Base-by-base conservation (phyloP, 2,113 vertebrate genomes). In the Chionodraco myersi region DNA sequence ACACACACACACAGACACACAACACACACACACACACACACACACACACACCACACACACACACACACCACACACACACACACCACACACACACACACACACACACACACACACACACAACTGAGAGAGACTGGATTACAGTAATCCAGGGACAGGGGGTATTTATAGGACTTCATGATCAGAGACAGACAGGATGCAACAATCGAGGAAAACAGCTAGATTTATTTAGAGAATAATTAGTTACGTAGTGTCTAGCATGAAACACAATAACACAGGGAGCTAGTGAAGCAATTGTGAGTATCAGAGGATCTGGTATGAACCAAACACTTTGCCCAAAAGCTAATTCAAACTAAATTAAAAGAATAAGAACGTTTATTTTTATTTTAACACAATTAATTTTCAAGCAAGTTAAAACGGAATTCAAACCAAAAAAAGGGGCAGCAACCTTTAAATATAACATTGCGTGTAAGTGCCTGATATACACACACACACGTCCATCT, bases 131-230 rank as follows among this genome's bases (percentile, higher is more conserved):
- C 79, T 81, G 88, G 88, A 92, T 93, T 92, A 93, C 83, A 81
- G 69, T 92, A 91, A 91, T 93, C 90, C 86, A 69, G 78, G 71
- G 54, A 77, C 52, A 48, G 65, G 54, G 59, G 58, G 74, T 90
- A 90, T 92, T 91, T 88, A 91, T 91, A 88, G 88, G 78, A 63
- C 77, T 70, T 75, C 83, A 68, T 69, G 82, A 83, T 78, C 74
- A 86, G 68, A 79, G 72, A 74, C 65, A 85, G 78, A 85, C 74
- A 79, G 63, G 80, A 85, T 75, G 57, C 65, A 72, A 83, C 71
- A 73, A 83, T 88, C 12, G 45, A 84, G 81, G 77, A 85, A 86
- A 84, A 83, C 67, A 73, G 82, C 87, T 91, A 83, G 69, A 80
- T 78, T 78, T 78, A 76, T 70, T 47, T 52, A 12, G 58, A 75